phyloP scores from a whole-genome alignment of 2,888 invertebrate species.

The Zygothrica quintamaculata region DNA sequence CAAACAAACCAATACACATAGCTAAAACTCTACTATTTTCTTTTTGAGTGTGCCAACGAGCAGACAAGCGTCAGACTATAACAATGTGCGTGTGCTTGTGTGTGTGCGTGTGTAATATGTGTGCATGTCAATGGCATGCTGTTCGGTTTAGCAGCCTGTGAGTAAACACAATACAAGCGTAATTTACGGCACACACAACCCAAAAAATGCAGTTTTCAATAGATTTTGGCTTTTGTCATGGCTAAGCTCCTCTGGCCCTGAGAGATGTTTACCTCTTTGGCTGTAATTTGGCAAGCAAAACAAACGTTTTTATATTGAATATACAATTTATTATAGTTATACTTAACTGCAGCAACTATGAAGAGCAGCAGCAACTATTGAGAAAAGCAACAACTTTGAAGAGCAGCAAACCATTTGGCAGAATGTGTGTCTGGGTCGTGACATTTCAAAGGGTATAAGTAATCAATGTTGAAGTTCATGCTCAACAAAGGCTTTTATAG shows the following conservation, averaged over 20 bases:
- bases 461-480: slow-evolving; percentile 20
- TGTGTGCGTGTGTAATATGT: slow-evolving; percentile 23
- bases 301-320: slow-evolving; percentile 58
- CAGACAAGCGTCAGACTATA: slow-evolving; percentile 49
- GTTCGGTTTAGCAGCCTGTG: slow-evolving; percentile 28
- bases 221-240: slow-evolving; percentile 55
- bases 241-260: slow-evolving; percentile 22
- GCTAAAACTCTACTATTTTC: slow-evolving; percentile 18
- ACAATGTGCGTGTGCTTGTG: slow-evolving; percentile 17
- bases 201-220: slow-evolving; percentile 62
- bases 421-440: not conserved
- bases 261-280: slow-evolving; percentile 26
- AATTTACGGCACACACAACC: slow-evolving; percentile 55
- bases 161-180: slow-evolving; percentile 60
- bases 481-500: not conserved
- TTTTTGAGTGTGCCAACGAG: slow-evolving; percentile 23
- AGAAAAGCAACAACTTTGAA: too few species aligned
- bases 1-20: slow-evolving; percentile 61
- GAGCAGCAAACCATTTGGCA: not conserved
- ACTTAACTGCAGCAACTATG: not conserved
- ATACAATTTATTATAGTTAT: slow-evolving; percentile 45
- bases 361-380: not conserved
- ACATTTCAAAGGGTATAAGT: slow-evolving; percentile 20
- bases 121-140: slow-evolving; percentile 29
- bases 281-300: slow-evolving; percentile 35